Evolutionary conservation across 2,113 vertebrate species (phyloP).

Genomic region (Cardinalis cardinalis): DNA sequence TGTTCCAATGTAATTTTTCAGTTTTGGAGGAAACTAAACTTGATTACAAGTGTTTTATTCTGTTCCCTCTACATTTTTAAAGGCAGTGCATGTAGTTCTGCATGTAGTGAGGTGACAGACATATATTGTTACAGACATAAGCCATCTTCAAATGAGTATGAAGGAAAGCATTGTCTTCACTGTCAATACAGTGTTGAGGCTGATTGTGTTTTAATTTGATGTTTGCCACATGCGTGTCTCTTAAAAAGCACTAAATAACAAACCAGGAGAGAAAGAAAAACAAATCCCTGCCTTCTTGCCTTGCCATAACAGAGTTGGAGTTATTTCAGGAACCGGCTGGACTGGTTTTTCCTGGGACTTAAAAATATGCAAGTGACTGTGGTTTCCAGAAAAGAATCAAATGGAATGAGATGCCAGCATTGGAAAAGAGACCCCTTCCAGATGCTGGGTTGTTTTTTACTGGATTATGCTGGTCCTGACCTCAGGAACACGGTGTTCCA

Average conservation of each 20-base stretch:
- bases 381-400: neutral
- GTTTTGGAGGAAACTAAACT: neutral
- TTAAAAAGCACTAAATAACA: slow-evolving; percentile 34
- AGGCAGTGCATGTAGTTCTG: neutral
- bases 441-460: neutral
- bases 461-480: neutral
- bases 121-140: neutral
- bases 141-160: neutral
- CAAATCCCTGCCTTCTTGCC: slow-evolving; percentile 30
- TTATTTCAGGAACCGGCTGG: slow-evolving; percentile 44
- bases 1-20: neutral
- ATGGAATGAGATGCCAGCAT: neutral
- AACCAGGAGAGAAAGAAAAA: slow-evolving; percentile 44
- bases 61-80: neutral
- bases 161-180: neutral
- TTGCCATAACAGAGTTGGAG: slow-evolving; percentile 23
- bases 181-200: neutral
- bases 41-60: neutral
- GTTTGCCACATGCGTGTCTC: slow-evolving; percentile 15
- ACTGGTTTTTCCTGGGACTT: slow-evolving; percentile 1
- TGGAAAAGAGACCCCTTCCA: neutral
- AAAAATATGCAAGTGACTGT: slow-evolving; percentile 5
- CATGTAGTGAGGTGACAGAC: neutral
- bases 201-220: slow-evolving; percentile 51
- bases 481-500: neutral